Evolutionary conservation across 1,140 invertebrate genomes (phyloP).

Genomic region (Diorhabda sublineata): DNA sequence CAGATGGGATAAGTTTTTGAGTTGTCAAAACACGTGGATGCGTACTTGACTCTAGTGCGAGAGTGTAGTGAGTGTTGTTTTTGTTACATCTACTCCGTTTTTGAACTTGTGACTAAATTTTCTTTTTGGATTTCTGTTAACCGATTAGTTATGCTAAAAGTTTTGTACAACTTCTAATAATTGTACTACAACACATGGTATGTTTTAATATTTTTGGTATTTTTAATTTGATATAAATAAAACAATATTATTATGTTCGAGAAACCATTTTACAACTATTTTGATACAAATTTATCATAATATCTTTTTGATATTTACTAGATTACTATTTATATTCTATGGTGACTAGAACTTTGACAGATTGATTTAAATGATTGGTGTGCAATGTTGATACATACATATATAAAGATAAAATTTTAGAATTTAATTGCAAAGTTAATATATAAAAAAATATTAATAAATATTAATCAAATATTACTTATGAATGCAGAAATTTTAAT

Average conservation of each 20-base stretch:
- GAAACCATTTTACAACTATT: background rate
- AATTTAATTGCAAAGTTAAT: too few species aligned
- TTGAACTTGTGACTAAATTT: slow-evolving; percentile 12
- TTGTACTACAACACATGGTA: slow-evolving; percentile 40
- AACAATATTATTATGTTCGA: background rate
- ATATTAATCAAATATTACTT: too few species aligned
- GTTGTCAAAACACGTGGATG: slow-evolving; percentile 36
- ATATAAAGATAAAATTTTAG: too few species aligned
- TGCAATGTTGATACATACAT: too few species aligned
- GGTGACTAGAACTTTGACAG: background rate
- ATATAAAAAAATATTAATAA: too few species aligned
- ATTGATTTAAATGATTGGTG: background rate
- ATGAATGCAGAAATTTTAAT: too few species aligned
- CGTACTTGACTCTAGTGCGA: slow-evolving; percentile 11
- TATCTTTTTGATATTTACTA: background rate
- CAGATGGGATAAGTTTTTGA: slow-evolving; percentile 30
- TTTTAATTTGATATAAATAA: background rate
- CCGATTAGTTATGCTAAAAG: slow-evolving; percentile 25
- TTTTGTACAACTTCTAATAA: slow-evolving; percentile 29
- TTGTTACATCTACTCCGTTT: slow-evolving; percentile 4
- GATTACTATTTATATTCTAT: background rate
- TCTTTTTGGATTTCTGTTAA: slow-evolving; percentile 20
- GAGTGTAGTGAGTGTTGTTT: slow-evolving; percentile 15
- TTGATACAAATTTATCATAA: background rate
- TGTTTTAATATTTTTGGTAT: slow-evolving; percentile 9